Evolutionary conservation across 2,113 vertebrate species (phyloP), one percentile per base, ranked within the genome.

Genomic region (Odobenus rosmarus): DNA sequence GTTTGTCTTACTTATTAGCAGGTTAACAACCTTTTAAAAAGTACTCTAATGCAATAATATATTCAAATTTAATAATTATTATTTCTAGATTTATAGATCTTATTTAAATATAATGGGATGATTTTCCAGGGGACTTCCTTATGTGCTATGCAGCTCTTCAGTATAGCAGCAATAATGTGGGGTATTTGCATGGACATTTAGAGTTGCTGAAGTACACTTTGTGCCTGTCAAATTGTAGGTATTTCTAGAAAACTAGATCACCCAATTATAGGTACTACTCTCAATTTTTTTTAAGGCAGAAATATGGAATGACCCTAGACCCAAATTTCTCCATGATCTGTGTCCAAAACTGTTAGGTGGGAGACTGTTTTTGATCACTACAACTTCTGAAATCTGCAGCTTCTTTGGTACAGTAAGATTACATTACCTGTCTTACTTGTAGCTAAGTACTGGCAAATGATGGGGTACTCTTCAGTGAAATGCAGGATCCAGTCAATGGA

Each of bases 381-480:
- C 3, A 26, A 7, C 21, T 69, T 81, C 24, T 57, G 46, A 39
- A 53, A 49, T 36, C 14, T 46, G 4, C 0, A 9, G 0, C 5
- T 51, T 46, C 49, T 53, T 49, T 6, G 26, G 0, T 21, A 77
- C 12, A 87, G 62, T 39, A 69, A 24, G 28, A 36, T 74, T 57
- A 31, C 0, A 26, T 24, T 33, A 14, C 1, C 5, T 61, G 0
- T 15, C 5, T 80, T 18, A n/a, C 0, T 24, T 31, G 10, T 7
- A 72, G 1, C 59, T 80, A 88, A 24, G 12, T 57, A 39, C 23
- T 55, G 31, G 12, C 23, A 90, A 84, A 71, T 39, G 18, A 61
- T 82, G 4, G 10, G 6, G 0, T 62, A 46, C 16, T 90, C 21
- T 26, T 74, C 19, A 80, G 15, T 18, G 15, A 14, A 53, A 88